phyloP scores from a whole-genome alignment of 2,888 invertebrate genomes.

The Petrolisthes cinctipes region DNA sequence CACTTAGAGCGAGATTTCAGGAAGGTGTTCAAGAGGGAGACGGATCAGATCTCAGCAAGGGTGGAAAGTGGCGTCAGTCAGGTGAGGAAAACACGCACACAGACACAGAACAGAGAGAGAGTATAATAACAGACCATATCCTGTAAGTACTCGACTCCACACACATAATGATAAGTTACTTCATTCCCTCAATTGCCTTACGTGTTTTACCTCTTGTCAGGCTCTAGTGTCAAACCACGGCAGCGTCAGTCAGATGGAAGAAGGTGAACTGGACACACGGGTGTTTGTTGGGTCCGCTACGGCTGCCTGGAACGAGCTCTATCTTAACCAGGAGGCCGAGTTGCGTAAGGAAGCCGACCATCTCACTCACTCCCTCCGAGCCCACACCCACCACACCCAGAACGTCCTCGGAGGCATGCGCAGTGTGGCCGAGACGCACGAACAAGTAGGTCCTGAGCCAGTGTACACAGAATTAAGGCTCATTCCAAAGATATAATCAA shows the following conservation, averaged over 20 bases:
- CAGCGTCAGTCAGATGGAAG: slow-evolving; percentile 54
- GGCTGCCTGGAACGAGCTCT: slow-evolving; percentile 66
- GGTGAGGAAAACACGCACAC: slow-evolving; percentile 31
- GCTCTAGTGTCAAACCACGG: slow-evolving; percentile 60
- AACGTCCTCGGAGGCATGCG: slow-evolving; percentile 57
- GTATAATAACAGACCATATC: neutral
- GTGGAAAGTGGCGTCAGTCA: slow-evolving; percentile 60
- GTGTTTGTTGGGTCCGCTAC: slow-evolving; percentile 64
- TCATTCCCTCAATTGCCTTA: neutral
- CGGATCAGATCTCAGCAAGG: slow-evolving; percentile 45
- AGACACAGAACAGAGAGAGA: too few relatives aligned
- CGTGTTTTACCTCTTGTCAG: slow-evolving; percentile 18
- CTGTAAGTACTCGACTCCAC: neutral
- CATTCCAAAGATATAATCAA: too few relatives aligned
- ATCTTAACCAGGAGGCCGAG: slow-evolving; percentile 66
- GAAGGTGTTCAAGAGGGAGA: slow-evolving; percentile 56
- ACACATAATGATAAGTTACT: neutral
- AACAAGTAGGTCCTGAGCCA: slow-evolving; percentile 36
- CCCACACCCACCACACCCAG: slow-evolving; percentile 66
- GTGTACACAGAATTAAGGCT: too few relatives aligned
- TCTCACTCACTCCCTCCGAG: slow-evolving; percentile 62
- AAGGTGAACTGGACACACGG: slow-evolving; percentile 61
- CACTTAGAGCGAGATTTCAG: slow-evolving; percentile 55
- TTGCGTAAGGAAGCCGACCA: slow-evolving; percentile 66
- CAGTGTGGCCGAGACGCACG: slow-evolving; percentile 60